A percentile compares a stretch with the other conserved stretches of the same genome.
phyloP scores from a whole-genome alignment of 2,888 invertebrate species.

The Rhimphoctona megacephalus region DNA sequence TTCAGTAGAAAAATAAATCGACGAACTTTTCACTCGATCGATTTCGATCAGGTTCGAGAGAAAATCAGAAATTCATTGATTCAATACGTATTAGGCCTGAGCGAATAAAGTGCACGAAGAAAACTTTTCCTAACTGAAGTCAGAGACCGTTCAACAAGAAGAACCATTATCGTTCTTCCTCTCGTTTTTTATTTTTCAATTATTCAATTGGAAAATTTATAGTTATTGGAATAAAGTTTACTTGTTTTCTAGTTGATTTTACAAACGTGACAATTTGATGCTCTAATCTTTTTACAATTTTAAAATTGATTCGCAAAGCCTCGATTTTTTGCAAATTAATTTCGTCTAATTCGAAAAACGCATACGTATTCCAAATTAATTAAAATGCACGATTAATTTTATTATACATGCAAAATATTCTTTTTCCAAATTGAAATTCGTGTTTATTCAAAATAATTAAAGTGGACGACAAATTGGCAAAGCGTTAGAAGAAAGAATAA shows the following conservation, averaged over 20 bases:
- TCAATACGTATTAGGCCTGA: neutral
- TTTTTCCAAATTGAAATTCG: too few species aligned
- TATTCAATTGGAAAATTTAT: neutral
- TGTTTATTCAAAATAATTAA: too few species aligned
- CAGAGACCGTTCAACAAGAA: neutral
- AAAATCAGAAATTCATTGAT: constrained; percentile 6
- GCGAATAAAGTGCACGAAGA: neutral
- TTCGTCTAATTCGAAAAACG: too few species aligned
- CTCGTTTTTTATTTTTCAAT: neutral
- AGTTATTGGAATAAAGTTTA: neutral
- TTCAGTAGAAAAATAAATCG: neutral
- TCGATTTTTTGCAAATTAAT: too few species aligned
- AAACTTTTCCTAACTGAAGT: neutral
- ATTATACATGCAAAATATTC: too few species aligned
- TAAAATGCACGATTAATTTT: too few species aligned
- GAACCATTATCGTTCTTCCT: neutral
- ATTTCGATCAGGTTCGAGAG: constrained; percentile 10
- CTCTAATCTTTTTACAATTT: neutral
- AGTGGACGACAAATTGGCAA: neutral
- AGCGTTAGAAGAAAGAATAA: neutral
- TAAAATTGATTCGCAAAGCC: neutral
- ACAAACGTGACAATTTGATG: neutral
- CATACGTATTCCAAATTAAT: too few species aligned
- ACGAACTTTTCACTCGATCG: constrained; percentile 6
- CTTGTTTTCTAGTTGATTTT: neutral